Evolutionary conservation across 2,888 invertebrate genomes (phyloP), one percentile per base, ranked within the genome.

Genomic region (Trissoscelio sp.): DNA sequence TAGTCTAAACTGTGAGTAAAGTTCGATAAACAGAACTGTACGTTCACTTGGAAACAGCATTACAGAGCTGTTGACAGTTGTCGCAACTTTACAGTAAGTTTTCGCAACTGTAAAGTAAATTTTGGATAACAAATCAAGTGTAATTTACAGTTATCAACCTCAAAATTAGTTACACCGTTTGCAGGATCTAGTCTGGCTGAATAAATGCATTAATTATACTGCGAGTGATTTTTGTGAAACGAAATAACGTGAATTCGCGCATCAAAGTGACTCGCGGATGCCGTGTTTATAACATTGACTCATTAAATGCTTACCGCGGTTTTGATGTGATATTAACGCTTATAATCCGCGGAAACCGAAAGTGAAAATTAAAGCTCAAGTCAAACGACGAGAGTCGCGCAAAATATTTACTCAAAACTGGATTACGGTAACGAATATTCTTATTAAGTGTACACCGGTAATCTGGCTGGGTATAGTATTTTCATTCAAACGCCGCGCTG

Each of bases 31-130:
- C 44, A 60, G 58, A 9, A n/a, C 48, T 69, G 46, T 28, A 46
- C 57, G 44, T 60, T 20, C 37, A 57, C 46, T 74, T 64, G 57
- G 57, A 55, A 74, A 64, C 46, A 46, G 57, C 42, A 64, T 64
- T 74, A 46, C 37, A 55, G 37, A 39, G 55, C 24, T 37, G 64
- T 74, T 74, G 74, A 64, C 74, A 64, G 64, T 73, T 24, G 74
- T 64, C 46, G 64, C 28, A 74, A 64, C 34, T 57, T 64, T 37
- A 57, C 37, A 12, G 73, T 28, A 53, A 73, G 55, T 74, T 64
- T 74, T 57, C 37, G 55, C 6, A 34, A 57, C 57, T 44, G 57
- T 42, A 46, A 75, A 75, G 16, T 57, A 75, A 75, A 75, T 39
- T 75, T 66, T 7, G 16, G 39, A 37, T 58, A 58, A 7, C 66